Evolutionary conservation across 2,797 vertebrate species (phyloP), one percentile per base, ranked within the genome.

Genomic region (Gymnoscopelus microlampas): DNA sequence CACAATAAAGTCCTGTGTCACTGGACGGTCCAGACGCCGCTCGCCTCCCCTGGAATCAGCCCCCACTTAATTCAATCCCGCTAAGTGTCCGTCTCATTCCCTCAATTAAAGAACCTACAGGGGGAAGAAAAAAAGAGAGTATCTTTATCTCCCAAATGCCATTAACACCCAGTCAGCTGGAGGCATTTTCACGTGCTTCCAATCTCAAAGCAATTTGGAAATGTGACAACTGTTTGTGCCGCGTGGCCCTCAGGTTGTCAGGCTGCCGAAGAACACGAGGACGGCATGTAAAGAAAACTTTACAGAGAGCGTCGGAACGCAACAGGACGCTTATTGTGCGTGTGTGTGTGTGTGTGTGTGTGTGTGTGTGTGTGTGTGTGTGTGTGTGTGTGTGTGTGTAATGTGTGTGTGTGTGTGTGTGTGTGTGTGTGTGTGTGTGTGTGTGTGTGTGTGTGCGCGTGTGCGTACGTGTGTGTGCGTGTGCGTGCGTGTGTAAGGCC

Each of bases 181-280:
- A 48, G 58, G 62, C 15, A 39, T 72, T 61, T 44, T 72, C 86
- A 60, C 88, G 71, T 83, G 90, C 62, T 88, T 91, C 69, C 66
- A 79, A 91, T 92, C 87, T 76, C 47, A 66, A 70, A 48, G 19
- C 57, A 70, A 44, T 44, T 44, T 44, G 1, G 39, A 55, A 82
- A 59, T n/a, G 53, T 57, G 63, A 66, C 60, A 63, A 39, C 26
- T 7, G 15, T 32, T 65, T 73, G 49, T 58, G 19, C 26, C 53
- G 19, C 24, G 26, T 32, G 53, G 47, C 49, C 68, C 62, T 55
- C 59, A 3, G 26, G 39, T 44, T 2, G 8, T 10, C 7, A 44
- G 39, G 39, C 39, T 44, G 39, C 39, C 2, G 39, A 44, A 44
- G 39, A 9, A 10, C 39, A 44, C 39, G 39, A 44, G 39, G 39